Evolutionary conservation across 2,113 vertebrate genomes (phyloP).

Genomic region (Ptilonorhynchus violaceus): DNA sequence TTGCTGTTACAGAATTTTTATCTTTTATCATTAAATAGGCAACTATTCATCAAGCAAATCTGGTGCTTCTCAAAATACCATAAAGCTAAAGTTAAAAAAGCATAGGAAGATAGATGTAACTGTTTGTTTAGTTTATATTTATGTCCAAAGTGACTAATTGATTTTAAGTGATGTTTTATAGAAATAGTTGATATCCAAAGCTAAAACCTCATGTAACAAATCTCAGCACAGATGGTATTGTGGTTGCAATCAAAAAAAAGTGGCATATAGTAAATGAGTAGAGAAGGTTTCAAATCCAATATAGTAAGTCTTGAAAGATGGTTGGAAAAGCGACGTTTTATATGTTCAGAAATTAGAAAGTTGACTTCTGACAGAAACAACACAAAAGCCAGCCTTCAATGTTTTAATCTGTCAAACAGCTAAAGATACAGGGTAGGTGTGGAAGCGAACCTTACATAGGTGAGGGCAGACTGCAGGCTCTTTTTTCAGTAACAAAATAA

Average conservation of each 20-base stretch:
- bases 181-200: conserved; percentile 25
- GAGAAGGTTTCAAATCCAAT: background rate
- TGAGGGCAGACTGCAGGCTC: background rate
- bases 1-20: background rate
- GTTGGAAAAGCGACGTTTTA: background rate
- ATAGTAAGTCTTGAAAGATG: background rate
- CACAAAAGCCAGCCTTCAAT: background rate
- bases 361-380: background rate
- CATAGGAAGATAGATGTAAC: background rate
- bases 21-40: background rate
- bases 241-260: conserved; percentile 19
- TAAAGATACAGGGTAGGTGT: background rate
- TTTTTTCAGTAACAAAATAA: background rate
- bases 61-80: background rate
- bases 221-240: conserved; percentile 61
- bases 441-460: background rate
- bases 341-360: background rate
- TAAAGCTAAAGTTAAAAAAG: background rate
- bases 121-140: conserved; percentile 28
- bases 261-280: background rate
- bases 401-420: background rate
- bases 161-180: conserved; percentile 30
- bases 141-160: conserved; percentile 34
- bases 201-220: conserved; percentile 7
- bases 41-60: background rate